Conservation (phyloP, 2,113 vertebrate species). For the Entelurus aequoreus region DNA sequence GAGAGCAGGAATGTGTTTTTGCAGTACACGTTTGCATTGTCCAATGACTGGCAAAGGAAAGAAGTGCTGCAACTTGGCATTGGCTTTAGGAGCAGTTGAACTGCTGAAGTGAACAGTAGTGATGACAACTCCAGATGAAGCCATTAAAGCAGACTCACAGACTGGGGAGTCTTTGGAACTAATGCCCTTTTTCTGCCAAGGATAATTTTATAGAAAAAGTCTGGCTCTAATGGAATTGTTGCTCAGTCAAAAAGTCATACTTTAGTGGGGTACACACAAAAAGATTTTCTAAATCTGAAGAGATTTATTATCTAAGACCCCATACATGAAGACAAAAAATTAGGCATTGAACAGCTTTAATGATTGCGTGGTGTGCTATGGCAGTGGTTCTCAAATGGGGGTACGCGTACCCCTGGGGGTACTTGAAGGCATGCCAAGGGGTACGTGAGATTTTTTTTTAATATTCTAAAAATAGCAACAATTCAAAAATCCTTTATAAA, state of each 20-base stretch:
- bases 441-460: no score
- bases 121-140: constrained; percentile 22
- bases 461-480: no score
- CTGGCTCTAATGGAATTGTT: neutral
- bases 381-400: no score
- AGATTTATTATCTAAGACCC: no score
- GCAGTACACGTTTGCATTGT: constrained; percentile 36
- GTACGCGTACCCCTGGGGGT: no score
- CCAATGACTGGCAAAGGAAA: constrained; percentile 39
- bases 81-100: constrained; percentile 24
- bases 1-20: constrained; percentile 53
- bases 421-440: no score
- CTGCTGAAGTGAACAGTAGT: constrained; percentile 28
- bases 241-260: neutral
- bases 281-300: no score
- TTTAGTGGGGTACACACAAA: neutral
- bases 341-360: no score
- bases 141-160: neutral
- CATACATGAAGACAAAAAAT: no score
- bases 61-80: constrained; percentile 33
- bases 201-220: neutral
- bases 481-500: no score
- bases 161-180: neutral
- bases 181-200: neutral
- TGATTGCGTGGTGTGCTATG: no score